A percentile compares a stretch with the other conserved stretches of the same genome.
phyloP scores from a whole-genome alignment of 2,888 invertebrate species.

The Tuberolachnus salignus region DNA sequence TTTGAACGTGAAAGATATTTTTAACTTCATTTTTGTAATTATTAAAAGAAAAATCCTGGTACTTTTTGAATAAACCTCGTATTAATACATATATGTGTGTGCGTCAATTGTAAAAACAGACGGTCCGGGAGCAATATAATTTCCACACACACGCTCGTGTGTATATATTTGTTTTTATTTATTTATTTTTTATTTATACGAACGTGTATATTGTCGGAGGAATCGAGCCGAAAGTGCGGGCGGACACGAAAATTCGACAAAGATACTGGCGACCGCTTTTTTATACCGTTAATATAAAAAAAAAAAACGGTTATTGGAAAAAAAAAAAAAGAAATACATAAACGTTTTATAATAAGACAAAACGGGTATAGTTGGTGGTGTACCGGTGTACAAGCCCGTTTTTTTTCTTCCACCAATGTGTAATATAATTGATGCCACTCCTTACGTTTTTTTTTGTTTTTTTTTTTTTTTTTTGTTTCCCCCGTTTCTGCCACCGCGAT shows the following conservation, averaged over 20 bases:
- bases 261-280: background rate
- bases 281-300: slow-evolving; percentile 36
- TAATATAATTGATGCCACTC: too few species aligned
- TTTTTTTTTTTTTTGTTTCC: background rate
- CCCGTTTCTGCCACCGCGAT: background rate
- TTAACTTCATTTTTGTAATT: too few species aligned
- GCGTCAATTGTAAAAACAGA: too few species aligned
- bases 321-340: background rate
- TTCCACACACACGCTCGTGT: too few species aligned
- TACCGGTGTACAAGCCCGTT: background rate
- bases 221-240: background rate
- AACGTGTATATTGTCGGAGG: background rate
- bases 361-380: too few species aligned
- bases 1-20: too few species aligned
- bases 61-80: too few species aligned
- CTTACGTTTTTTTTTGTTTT: background rate
- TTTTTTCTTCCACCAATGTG: too few species aligned
- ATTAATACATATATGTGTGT: too few species aligned
- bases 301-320: background rate
- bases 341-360: background rate
- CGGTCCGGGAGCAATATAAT: too few species aligned
- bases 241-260: slow-evolving; percentile 7
- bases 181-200: background rate
- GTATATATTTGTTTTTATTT: too few species aligned
- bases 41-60: too few species aligned